Base-by-base conservation (phyloP, 2,113 vertebrate genomes). In the Geococcyx californianus region DNA sequence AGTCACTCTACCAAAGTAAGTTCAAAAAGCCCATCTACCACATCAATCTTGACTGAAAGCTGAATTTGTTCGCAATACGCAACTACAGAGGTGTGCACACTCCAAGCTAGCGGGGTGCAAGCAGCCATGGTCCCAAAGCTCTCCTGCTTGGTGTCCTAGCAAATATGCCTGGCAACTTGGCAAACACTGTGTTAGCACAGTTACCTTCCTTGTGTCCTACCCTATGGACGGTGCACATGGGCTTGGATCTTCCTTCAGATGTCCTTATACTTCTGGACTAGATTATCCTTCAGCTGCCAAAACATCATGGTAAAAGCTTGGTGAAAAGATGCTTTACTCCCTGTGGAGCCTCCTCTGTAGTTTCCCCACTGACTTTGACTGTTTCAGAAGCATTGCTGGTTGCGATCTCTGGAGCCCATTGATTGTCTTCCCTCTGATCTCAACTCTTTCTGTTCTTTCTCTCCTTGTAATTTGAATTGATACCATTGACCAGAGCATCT, bases 1-100 rank as follows among this genome's bases (percentile, higher is more conserved):
- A 75, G 24, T 51, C 13, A 7, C 24, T 78, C 33, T 55, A 31
- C 20, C 47, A 36, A 77, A 54, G 19, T 6, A 17, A 84, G 34
- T 67, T 75, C 15, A 25, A 33, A 34, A 62, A 33, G 31, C 25
- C 59, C 44, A 13, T 25, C 52, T 58, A 31, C 16, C 31, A n/a
- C 3, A 12, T 73, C 38, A 74, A 24, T 31, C 45, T 77, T 86
- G 42, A 72, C 52, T 76, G 6, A 31, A 59, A 63, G 59, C n/a
- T 40, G 47, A 63, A 75, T 36, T 67, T 52, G 66, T 38, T 58
- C 5, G 1, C 6, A 56, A 69, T 51, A 44, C 59, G 40, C 11
- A n/a, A 31, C 17, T 40, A 10, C 2, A 51, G 40, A 66, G 33
- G 18, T 62, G 16, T 0, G 1, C 0, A 1, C 38, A 31, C 26